phyloP scores from a whole-genome alignment of 2,888 invertebrate genomes.

The Marronus borbonicus region DNA sequence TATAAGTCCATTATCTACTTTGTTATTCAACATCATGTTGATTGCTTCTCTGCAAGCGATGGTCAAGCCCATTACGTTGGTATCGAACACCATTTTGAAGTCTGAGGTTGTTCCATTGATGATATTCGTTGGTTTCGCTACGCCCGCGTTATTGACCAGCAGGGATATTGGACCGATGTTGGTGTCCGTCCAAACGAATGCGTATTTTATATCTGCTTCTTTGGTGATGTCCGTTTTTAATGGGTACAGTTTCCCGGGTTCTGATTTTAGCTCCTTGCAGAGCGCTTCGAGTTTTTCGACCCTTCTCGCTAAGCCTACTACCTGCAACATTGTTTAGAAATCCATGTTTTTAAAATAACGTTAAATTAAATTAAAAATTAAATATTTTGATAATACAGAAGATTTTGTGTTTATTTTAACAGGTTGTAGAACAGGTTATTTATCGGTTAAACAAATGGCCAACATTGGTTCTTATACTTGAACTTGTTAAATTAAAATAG shows the following conservation, averaged over 20 bases:
- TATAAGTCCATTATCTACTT: constrained; percentile 38
- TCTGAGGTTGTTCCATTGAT: constrained; percentile 44
- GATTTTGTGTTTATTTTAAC: no score
- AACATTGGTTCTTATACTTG: no score
- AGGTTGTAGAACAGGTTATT: no score
- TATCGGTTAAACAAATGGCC: no score
- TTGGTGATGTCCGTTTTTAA: constrained; percentile 52
- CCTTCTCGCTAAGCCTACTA: constrained; percentile 51
- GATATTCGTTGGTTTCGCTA: constrained; percentile 43
- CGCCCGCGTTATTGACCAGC: constrained; percentile 54
- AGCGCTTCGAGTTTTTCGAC: constrained; percentile 42
- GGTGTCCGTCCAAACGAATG: constrained; percentile 50
- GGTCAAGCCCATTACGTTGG: constrained; percentile 49
- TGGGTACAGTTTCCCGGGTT: constrained; percentile 50
- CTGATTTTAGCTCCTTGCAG: constrained; percentile 29
- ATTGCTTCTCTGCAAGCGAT: constrained; percentile 48
- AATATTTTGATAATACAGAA: no score
- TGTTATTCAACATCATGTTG: constrained; percentile 38
- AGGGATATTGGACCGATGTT: constrained; percentile 53
- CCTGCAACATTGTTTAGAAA: constrained; percentile 25
- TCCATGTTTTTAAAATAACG: neutral
- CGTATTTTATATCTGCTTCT: constrained; percentile 50
- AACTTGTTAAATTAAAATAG: no score
- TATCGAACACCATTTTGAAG: constrained; percentile 47
- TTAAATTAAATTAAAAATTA: no score